Evolutionary conservation across 2,888 invertebrate species (phyloP), one percentile per base, ranked within the genome.

Genomic region (Bimastos eiseni): DNA sequence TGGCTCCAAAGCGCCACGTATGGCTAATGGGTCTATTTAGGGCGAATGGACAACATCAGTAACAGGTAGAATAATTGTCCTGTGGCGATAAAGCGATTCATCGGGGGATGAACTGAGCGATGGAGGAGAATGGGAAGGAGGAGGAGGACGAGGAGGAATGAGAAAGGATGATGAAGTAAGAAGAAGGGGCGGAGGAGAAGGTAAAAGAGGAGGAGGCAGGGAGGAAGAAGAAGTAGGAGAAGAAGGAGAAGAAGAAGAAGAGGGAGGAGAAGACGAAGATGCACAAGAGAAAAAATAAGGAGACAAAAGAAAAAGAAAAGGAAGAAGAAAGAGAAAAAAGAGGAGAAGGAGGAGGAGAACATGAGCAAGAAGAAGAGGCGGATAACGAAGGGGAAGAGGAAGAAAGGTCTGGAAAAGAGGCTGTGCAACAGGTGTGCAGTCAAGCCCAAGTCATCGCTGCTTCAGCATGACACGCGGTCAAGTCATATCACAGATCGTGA

Each of bases 1-100:
- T 70, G 70, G 70, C 70, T 70, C n/a, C 70, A 70, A n/a, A 70
- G 70, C n/a, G 70, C 70, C 70, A 70, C 70, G 70, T n/a, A 70
- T 70, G 70, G n/a, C 70, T 70, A 49, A 49, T 49, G 49, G 49
- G 24, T 70, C n/a, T 70, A 70, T 70, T n/a, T 8, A 17, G 49
- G 1, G 17, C 44, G 44, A 44, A 44, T 15, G 44, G 44, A 44
- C 49, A 11, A n/a, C 70, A 70, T 70, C 70, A n/a, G 30, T 70
- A 70, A 70, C 70, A 70, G 70, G 70, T 70, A 70, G 70, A 70
- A 70, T n/a, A 70, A 70, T n/a, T 70, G 70, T n/a, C 70, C 70
- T 0, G n/a, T 70, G 70, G n/a, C 70, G 70, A n/a, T 70, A 70
- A 70, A 70, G 30, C 30, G 70, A 30, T 30, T n/a, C 70, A 30